Conservation (phyloP, 2,888 invertebrate genomes). For the Brassicogethes aeneus region DNA sequence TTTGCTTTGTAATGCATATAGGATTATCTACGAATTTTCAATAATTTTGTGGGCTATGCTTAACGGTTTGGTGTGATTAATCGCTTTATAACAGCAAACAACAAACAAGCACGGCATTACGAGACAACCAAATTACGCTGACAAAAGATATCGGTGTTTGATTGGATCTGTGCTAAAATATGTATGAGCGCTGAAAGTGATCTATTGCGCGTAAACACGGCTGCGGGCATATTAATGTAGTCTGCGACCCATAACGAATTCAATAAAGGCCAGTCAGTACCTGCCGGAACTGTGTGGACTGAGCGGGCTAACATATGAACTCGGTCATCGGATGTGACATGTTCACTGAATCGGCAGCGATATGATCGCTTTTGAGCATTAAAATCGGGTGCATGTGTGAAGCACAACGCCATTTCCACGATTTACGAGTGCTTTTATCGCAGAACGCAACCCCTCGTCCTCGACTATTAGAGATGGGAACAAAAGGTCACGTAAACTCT, state of each 20-base stretch:
- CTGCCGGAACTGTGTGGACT: constrained; percentile 18
- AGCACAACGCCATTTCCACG: constrained; percentile 32
- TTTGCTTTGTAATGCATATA: too few species aligned
- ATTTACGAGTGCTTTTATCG: constrained; percentile 39
- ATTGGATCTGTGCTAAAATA: not conserved
- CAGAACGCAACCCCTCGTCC: constrained; percentile 31
- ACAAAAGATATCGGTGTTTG: not conserved
- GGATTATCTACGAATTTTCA: too few species aligned
- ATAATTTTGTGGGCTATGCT: too few species aligned
- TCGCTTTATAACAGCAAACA: too few species aligned
- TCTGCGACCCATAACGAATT: constrained; percentile 16
- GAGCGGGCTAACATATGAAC: constrained; percentile 20
- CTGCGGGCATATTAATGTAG: constrained; percentile 20
- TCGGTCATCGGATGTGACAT: constrained; percentile 29
- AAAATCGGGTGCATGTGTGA: constrained; percentile 35
- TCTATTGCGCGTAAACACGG: constrained; percentile 18
- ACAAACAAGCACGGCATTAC: too few species aligned
- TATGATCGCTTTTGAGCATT: constrained; percentile 30
- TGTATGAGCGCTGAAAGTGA: constrained; percentile 15
- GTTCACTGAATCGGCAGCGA: constrained; percentile 29
- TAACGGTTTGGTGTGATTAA: too few species aligned
- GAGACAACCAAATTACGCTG: too few species aligned
- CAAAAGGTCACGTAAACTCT: too few species aligned
- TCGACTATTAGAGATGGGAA: constrained; percentile 24
- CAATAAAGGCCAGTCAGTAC: constrained; percentile 15